Evolutionary conservation across 2,113 vertebrate genomes (phyloP), one percentile per base, ranked within the genome.

Genomic region (Alouatta palliata): DNA sequence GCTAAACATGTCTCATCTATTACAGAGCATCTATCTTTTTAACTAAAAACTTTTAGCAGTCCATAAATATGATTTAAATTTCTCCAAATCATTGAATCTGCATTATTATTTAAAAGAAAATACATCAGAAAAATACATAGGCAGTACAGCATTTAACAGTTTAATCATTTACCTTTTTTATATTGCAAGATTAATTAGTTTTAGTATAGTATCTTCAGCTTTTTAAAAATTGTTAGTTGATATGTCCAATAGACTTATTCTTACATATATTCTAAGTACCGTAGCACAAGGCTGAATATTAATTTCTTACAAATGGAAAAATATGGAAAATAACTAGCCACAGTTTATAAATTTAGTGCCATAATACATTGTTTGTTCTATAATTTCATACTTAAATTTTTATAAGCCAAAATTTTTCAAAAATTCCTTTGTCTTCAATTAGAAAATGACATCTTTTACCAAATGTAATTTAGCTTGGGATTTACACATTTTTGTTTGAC

Each of bases 401-500:
- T 17, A 83, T 75, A 21, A 79, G 13, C 10, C 13, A 83, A 56
- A 56, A 32, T 66, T 56, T 90, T 76, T 58, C 2, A 90, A 71
- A 84, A 21, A 66, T 71, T 49, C 8, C 35, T 77, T 92, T 90
- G 9, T 35, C 80, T 88, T 90, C 58, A 81, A 80, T 96, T 87
- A 87, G 12, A 86, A 95, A 90, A 77, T 70, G 10, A 37, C 1
- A 20, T 80, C 4, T 66, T 66, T 80, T 76, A n/a, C 35, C 10
- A 96, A 76, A 85, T 52, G 1, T 37, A 86, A 76, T 86, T 83
- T 97, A 61, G 4, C 49, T 81, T 95, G 13, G 2, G 3, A 77
- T 90, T 95, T 91, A 92, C 27, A 85, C 12, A 61, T 85, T 71
- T 89, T 86, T 95, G 32, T 75, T 86, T 52, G n/a, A 45, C 30